These are phyloP conservation scores for Ictalurus furcatus DNA, from an alignment of 2,113 vertebrate genomes.

Conservation along the genomic window DNA sequence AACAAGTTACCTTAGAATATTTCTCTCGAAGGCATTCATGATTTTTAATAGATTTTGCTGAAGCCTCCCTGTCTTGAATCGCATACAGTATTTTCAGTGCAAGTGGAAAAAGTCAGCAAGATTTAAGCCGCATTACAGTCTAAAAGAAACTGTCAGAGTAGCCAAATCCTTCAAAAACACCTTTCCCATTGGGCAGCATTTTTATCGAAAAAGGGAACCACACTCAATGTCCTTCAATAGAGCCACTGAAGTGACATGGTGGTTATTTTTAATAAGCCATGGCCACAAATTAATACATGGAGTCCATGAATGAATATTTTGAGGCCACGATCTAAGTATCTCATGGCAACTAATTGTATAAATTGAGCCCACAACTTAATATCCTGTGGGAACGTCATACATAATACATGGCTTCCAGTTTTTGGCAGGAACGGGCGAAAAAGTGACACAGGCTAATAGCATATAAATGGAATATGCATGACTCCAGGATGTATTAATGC, in stretches of 20 bases:
- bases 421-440: not conserved
- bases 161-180: not conserved
- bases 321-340: not conserved
- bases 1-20: not conserved
- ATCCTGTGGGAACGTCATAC: not conserved
- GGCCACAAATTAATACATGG: not conserved
- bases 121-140: not conserved
- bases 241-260: not conserved
- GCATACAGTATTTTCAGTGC: not conserved
- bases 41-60: not conserved
- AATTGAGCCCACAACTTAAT: not conserved
- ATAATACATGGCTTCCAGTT: not conserved
- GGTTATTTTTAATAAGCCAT: not conserved
- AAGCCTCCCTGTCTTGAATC: not conserved
- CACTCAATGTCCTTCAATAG: not conserved
- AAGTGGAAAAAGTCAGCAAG: not conserved
- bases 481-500: not conserved
- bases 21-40: not conserved
- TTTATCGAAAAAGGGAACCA: not conserved
- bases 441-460: not conserved
- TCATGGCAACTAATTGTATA: not conserved
- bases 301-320: not conserved
- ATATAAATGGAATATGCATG: not conserved
- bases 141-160: not conserved
- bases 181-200: not conserved